These are phyloP conservation scores for Botia kubotai DNA, from an alignment of 2,797 vertebrate genomes.

Conservation along the genomic window DNA sequence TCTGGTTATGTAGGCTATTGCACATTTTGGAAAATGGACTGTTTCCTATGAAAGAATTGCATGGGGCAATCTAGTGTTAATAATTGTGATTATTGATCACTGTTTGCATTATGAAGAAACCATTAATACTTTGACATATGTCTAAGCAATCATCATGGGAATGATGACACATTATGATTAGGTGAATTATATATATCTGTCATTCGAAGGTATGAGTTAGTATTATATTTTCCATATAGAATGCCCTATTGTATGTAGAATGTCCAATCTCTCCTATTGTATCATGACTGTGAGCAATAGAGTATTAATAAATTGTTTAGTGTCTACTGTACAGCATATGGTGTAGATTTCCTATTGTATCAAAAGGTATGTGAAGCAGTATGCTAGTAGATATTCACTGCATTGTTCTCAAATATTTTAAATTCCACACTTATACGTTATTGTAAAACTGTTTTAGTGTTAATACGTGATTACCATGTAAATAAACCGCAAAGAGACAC, in stretches of 20 bases:
- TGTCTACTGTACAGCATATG: not conserved
- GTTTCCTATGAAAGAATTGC: not conserved
- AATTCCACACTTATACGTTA: too few species aligned
- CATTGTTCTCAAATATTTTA: too few species aligned
- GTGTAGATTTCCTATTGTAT: too few species aligned
- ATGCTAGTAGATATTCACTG: too few species aligned
- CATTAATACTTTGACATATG: not conserved
- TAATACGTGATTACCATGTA: not conserved
- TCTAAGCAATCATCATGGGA: not conserved
- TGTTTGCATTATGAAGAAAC: not conserved
- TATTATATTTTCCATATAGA: not conserved
- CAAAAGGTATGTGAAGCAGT: too few species aligned
- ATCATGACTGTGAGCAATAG: not conserved
- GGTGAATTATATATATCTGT: not conserved
- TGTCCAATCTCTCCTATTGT: not conserved
- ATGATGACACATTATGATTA: not conserved
- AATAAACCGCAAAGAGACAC: not conserved
- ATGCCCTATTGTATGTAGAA: not conserved
- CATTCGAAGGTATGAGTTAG: not conserved
- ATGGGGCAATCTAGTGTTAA: not conserved
- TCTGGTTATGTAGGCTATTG: not conserved
- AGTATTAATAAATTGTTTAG: not conserved
- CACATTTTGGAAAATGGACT: not conserved
- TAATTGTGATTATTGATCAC: conserved; percentile 35
- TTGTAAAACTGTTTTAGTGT: too few species aligned